phyloP scores from a whole-genome alignment of 1,140 invertebrate genomes.

The Yoshiicerus persimilis region DNA sequence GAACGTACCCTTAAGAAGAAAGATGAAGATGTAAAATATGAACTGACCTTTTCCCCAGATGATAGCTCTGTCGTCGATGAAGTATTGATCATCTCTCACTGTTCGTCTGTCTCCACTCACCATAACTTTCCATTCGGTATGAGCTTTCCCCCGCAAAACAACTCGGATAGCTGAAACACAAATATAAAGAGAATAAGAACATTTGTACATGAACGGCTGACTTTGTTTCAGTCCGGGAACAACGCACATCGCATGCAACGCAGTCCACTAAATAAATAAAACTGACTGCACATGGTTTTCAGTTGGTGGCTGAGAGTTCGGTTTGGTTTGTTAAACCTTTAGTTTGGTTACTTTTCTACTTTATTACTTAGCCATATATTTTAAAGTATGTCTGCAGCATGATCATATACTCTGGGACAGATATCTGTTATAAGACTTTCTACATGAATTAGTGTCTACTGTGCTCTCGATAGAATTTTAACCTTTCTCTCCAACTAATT shows the following conservation, averaged over 20 bases:
- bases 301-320: background rate
- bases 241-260: background rate
- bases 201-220: background rate
- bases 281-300: background rate
- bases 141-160: conserved; percentile 72
- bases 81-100: conserved; percentile 79
- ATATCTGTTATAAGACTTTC: too few species aligned
- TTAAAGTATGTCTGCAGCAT: background rate
- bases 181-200: conserved; percentile 39
- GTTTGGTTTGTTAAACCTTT: background rate
- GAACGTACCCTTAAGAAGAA: too few species aligned
- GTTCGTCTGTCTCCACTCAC: conserved; percentile 73
- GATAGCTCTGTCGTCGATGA: conserved; percentile 73
- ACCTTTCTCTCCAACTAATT: background rate
- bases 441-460: background rate
- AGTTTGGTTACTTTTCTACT: background rate
- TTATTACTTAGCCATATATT: background rate
- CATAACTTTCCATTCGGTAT: conserved; percentile 80
- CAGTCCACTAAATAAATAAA: background rate
- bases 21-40: background rate
- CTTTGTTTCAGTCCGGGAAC: background rate
- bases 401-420: too few species aligned
- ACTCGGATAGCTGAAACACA: conserved; percentile 69
- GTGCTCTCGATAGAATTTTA: background rate
- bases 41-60: conserved; percentile 77